Base-by-base conservation (phyloP, 1,140 invertebrate species). In the Pachyrhynchus sulphureomaculatus region DNA sequence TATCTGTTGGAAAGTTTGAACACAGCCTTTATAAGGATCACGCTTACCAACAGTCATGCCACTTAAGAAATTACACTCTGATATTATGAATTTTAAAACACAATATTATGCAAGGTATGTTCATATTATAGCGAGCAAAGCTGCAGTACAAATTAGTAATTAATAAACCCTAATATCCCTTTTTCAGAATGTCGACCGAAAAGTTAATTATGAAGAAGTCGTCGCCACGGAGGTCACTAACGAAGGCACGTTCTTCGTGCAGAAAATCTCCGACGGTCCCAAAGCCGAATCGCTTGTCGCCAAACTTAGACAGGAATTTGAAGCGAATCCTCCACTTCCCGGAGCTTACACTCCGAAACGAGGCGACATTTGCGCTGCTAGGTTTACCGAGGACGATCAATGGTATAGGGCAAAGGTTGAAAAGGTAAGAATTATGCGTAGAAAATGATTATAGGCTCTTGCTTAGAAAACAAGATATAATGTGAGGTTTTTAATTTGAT, bases 391-490 rank as follows among this genome's bases (percentile, higher is more conserved):
- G 0, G 93, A 96, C 71, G 85, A 90, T 52, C 84, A 91, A 66
- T 98, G 95, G 95, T 98, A 99, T 77, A 84, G 97, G 65, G 96
- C 92, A 0, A 92, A 88, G 75, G 85, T 99, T 12, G 93, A 98
- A 72, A 95, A 93, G 72, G 79, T 96, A 26, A 48, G 29, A 2
- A n/a, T n/a, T n/a, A n/a, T n/a, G n/a, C n/a, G n/a, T n/a, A n/a
- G n/a, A n/a, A n/a, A n/a, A n/a, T n/a, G 5, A 6, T 32, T 6
- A 12, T 32, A 6, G 5, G 12, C 29, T 32, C 5, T 32, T 32
- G 29, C 5, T 32, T 12, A 32, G 29, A 32, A 32, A 6, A 32
- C 29, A 12, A 32, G 5, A 6, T n/a, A n/a, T n/a, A n/a, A n/a
- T n/a, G n/a, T n/a, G n/a, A n/a, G n/a, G n/a, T n/a, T n/a, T n/a